Percentiles rank a stretch among this genome's conserved stretches.
Conservation (phyloP, 2,797 vertebrate genomes). For the Gallinago nigripennis region DNA sequence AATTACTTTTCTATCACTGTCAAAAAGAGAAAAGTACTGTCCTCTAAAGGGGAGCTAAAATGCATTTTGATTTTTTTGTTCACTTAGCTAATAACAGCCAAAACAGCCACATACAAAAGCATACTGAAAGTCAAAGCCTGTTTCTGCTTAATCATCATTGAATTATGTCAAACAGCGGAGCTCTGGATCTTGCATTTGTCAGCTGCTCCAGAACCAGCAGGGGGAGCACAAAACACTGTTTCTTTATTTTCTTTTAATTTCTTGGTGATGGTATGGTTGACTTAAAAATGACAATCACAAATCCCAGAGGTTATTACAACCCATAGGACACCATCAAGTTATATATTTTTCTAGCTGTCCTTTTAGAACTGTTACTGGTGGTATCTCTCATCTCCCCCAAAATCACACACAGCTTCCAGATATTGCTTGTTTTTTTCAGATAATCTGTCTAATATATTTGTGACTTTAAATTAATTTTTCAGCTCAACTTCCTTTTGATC, state of each 20-base stretch:
- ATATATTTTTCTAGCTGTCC: neutral
- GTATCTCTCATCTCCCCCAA: neutral
- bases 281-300: neutral
- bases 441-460: neutral
- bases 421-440: neutral
- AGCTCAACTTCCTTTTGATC: neutral
- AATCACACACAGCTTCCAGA: neutral
- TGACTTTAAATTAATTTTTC: neutral
- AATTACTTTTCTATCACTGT: neutral
- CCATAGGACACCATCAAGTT: neutral
- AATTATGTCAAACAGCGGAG: neutral
- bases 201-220: conserved; percentile 44
- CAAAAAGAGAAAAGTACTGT: neutral
- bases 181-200: neutral
- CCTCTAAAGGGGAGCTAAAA: neutral
- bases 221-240: conserved; percentile 50
- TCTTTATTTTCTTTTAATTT: neutral
- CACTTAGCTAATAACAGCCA: neutral
- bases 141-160: neutral
- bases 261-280: neutral
- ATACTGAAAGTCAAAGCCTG: neutral
- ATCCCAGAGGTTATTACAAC: neutral
- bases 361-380: neutral
- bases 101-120: neutral
- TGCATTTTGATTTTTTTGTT: neutral